Evolutionary conservation across 2,888 invertebrate genomes (phyloP).

Genomic region (Strigamia transsilvanica): DNA sequence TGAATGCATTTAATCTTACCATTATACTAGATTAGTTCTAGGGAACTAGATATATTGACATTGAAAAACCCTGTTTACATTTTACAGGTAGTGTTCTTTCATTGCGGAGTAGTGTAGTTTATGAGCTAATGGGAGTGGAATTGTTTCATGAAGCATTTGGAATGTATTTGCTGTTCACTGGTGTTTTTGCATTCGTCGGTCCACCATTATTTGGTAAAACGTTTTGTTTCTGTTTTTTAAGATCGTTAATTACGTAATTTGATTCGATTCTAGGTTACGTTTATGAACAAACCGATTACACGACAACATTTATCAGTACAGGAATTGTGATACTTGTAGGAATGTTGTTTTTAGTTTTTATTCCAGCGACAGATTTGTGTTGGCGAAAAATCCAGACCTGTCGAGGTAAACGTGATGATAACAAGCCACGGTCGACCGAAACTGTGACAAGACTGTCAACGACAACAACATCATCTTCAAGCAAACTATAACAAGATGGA

Average conservation of each 20-base stretch:
- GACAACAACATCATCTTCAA: background rate
- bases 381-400: background rate
- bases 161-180: conserved; percentile 48
- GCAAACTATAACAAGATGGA: background rate
- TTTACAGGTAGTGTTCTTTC: conserved; percentile 37
- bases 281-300: background rate
- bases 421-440: background rate
- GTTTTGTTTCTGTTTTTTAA: background rate
- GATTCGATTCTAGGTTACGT: background rate
- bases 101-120: conserved; percentile 15
- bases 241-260: background rate
- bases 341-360: background rate
- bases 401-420: background rate
- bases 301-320: background rate
- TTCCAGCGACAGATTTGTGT: background rate
- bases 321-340: background rate
- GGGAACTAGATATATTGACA: no score
- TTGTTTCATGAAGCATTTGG: conserved; percentile 34
- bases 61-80: background rate
- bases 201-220: conserved; percentile 39
- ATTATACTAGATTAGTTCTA: no score
- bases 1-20: no score
- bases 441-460: no score
- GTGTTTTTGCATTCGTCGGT: conserved; percentile 4
- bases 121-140: conserved; percentile 39